Evolutionary conservation across 2,888 invertebrate genomes (phyloP).

Genomic region (Eupsilia transversa): DNA sequence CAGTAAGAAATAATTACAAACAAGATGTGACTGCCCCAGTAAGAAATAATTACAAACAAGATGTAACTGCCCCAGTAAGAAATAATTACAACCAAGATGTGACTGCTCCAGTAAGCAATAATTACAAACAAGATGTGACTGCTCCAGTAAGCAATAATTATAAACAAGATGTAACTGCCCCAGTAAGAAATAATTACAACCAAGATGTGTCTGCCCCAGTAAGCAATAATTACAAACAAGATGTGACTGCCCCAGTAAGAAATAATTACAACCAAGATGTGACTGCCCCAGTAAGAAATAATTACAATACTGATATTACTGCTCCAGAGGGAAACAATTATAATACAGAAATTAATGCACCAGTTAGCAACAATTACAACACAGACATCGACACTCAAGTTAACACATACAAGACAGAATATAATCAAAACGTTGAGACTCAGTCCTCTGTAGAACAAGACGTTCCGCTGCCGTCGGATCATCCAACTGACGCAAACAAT

Average conservation of each 20-base stretch:
- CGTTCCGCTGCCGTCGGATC: constrained; percentile 71
- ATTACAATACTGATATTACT: constrained; percentile 28
- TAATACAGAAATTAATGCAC: constrained; percentile 37
- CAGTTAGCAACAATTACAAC: constrained; percentile 54
- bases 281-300: constrained; percentile 27
- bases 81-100: constrained; percentile 13
- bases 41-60: constrained; percentile 40
- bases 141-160: constrained; percentile 44
- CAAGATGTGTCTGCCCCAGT: constrained; percentile 14
- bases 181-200: constrained; percentile 54
- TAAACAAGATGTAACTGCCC: constrained; percentile 34
- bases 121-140: constrained; percentile 24
- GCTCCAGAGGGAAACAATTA: constrained; percentile 44
- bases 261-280: constrained; percentile 13
- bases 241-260: constrained; percentile 12
- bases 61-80: constrained; percentile 12
- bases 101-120: constrained; percentile 26
- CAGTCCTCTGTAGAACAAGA: constrained; percentile 71
- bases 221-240: constrained; percentile 42
- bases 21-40: constrained; percentile 13
- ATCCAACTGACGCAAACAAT: constrained; percentile 70
- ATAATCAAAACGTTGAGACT: constrained; percentile 72
- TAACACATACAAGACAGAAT: constrained; percentile 67
- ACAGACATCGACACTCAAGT: constrained; percentile 52
- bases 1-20: constrained; percentile 25